These are phyloP conservation scores for Odontothrips loti DNA, from an alignment of 2,888 invertebrate genomes.

Conservation along the genomic window DNA sequence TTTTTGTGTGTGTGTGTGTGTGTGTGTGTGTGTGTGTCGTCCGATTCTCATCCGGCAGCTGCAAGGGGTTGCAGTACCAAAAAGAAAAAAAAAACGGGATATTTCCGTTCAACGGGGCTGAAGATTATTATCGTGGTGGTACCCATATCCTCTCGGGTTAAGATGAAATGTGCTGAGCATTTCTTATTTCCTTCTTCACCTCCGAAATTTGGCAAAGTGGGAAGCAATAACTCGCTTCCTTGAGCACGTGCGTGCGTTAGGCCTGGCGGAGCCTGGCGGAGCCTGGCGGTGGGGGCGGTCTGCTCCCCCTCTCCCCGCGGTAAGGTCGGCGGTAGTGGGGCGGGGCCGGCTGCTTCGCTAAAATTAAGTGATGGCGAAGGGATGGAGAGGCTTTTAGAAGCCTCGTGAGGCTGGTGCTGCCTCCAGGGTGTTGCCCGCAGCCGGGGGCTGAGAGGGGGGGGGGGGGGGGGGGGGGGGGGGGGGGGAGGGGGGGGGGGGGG, in stretches of 20 bases:
- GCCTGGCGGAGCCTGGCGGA: background rate
- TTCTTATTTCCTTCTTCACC: no score
- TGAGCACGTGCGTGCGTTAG: background rate
- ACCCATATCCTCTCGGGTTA: no score
- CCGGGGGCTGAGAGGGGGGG: background rate
- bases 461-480: background rate
- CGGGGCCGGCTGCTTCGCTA: background rate
- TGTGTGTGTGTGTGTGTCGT: no score
- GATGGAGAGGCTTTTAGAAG: constrained; percentile 16
- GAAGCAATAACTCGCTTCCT: background rate
- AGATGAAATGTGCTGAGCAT: no score
- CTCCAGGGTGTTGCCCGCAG: background rate
- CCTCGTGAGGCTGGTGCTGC: background rate
- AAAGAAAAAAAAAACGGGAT: no score
- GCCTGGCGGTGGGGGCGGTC: background rate
- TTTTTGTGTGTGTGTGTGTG: no score
- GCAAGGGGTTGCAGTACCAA: no score
- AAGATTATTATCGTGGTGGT: no score
- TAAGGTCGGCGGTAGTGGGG: background rate
- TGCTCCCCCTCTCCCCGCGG: background rate
- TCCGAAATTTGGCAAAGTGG: no score
- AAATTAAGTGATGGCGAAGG: constrained; percentile 24
- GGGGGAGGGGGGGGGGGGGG: no score
- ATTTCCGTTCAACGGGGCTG: no score
- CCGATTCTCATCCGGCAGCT: no score